These are phyloP conservation scores for Semnopithecus entellus DNA, from an alignment of 2,113 vertebrate genomes.

Conservation along the genomic window DNA sequence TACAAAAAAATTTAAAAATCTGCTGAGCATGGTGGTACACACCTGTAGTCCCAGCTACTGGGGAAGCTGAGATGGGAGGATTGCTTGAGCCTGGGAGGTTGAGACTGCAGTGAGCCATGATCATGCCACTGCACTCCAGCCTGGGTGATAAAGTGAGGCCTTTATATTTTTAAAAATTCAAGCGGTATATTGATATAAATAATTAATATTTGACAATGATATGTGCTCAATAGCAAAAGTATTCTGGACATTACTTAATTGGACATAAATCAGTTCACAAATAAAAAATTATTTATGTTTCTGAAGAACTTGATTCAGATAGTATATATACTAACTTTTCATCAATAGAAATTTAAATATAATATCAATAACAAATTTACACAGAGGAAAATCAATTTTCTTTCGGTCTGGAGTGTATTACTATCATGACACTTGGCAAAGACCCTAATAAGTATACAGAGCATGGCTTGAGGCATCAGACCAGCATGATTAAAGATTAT, in stretches of 20 bases:
- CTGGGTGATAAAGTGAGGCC: not conserved
- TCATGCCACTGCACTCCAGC: not conserved
- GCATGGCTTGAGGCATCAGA: not conserved
- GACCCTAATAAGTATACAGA: slow-evolving; percentile 11
- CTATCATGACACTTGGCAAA: slow-evolving; percentile 15
- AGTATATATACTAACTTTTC: slow-evolving; percentile 34
- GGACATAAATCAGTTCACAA: not conserved
- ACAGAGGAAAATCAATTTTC: slow-evolving; percentile 19
- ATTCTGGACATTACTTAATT: slow-evolving; percentile 25
- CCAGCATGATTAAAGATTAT: slow-evolving; percentile 26
- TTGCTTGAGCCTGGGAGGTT: too few species aligned
- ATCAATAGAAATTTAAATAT: slow-evolving; percentile 32
- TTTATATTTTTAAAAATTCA: not conserved
- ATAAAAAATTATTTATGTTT: slow-evolving; percentile 21
- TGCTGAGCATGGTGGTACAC: too few species aligned
- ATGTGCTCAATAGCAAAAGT: slow-evolving; percentile 17
- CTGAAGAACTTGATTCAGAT: slow-evolving; percentile 3
- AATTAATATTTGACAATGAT: not conserved
- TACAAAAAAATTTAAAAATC: too few species aligned
- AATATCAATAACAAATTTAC: slow-evolving; percentile 44
- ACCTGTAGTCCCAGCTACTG: too few species aligned
- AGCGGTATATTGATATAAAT: not conserved
- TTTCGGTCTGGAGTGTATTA: not conserved
- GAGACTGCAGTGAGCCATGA: too few species aligned
- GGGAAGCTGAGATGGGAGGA: too few species aligned